A percentile compares a stretch with the other conserved stretches of the same genome.
Evolutionary conservation across 1,140 invertebrate genomes (phyloP).

Genomic region (Brachionus plicatilis): DNA sequence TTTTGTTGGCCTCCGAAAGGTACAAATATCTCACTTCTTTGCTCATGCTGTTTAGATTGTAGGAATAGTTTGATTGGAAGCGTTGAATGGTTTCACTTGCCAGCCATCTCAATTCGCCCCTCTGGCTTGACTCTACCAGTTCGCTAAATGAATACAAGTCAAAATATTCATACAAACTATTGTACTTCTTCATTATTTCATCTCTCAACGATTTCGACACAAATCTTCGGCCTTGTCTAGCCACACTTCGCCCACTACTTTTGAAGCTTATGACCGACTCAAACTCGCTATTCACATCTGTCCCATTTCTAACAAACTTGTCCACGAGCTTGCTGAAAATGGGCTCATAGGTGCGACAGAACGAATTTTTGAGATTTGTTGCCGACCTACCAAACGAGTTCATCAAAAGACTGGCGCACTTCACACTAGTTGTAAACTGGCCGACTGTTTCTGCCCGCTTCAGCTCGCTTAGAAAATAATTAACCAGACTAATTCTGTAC

Average conservation of each 20-base stretch:
- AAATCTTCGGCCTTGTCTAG: neutral
- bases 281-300: neutral
- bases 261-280: neutral
- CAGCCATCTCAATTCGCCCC: neutral
- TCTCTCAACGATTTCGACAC: neutral
- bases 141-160: neutral
- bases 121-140: neutral
- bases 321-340: neutral
- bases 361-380: neutral
- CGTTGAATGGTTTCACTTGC: neutral
- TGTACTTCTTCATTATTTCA: neutral
- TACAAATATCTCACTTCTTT: neutral
- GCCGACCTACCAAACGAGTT: neutral
- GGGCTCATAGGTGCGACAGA: neutral
- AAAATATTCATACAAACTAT: conserved; percentile 13
- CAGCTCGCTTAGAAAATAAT: neutral
- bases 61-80: neutral
- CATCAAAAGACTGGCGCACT: neutral
- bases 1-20: neutral
- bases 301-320: neutral
- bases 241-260: neutral
- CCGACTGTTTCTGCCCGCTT: neutral
- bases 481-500: neutral
- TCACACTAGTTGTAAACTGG: neutral
- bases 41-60: neutral